These are phyloP conservation scores for Latheticus oryzae DNA, from an alignment of 2,888 invertebrate genomes.

Conservation along the genomic window DNA sequence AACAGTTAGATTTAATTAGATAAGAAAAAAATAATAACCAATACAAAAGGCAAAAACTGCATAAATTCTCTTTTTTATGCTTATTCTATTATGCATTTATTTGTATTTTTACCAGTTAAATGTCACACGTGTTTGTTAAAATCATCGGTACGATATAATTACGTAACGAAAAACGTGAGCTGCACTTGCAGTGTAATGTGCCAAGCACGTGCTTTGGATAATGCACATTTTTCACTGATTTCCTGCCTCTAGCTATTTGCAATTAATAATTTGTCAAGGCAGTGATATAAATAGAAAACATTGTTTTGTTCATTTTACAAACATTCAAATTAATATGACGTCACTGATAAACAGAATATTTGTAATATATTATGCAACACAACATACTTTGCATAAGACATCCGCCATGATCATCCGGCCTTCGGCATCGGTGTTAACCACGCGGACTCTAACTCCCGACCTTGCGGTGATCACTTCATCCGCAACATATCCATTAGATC, in stretches of 20 bases:
- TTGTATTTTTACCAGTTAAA: conserved; percentile 51
- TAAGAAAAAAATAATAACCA: conserved; percentile 8
- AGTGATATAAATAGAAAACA: conserved; percentile 31
- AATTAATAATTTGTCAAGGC: conserved; percentile 31
- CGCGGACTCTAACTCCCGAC: conserved; percentile 84
- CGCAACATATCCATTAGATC: conserved; percentile 87
- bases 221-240: conserved; percentile 28
- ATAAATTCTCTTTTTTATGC: conserved; percentile 31
- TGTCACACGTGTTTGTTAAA: conserved; percentile 57
- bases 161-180: conserved; percentile 40
- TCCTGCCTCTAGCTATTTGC: conserved; percentile 9
- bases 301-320: conserved; percentile 5
- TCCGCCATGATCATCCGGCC: conserved; percentile 95
- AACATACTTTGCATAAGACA: conserved; percentile 79
- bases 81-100: conserved; percentile 40
- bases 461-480: conserved; percentile 91
- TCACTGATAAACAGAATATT: neutral
- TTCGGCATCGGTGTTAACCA: conserved; percentile 96
- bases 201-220: conserved; percentile 35
- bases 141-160: conserved; percentile 39
- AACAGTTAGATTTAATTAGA: conserved; percentile 21
- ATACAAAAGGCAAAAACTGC: conserved; percentile 28
- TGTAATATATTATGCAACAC: too few relatives aligned
- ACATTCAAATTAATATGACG: neutral
- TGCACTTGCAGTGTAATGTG: conserved; percentile 34